Base-by-base conservation (phyloP, 2,113 vertebrate species). In the Neopipo cinnamomea region DNA sequence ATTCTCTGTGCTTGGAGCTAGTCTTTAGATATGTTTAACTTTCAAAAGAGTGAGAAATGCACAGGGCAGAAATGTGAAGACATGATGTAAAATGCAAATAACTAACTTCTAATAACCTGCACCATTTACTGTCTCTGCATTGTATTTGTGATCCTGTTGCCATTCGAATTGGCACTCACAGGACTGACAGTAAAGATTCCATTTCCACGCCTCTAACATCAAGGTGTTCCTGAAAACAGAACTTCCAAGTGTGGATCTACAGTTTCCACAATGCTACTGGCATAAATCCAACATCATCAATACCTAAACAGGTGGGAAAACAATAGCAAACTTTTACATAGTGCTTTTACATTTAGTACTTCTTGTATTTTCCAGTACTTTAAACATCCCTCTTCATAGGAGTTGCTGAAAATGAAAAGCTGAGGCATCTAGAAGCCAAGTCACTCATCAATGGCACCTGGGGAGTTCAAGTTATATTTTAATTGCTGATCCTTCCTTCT, bases 371-470 rank as follows among this genome's bases (percentile, higher is more conserved):
- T 44, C 21, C 16, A 35, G 46, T 90, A 50, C 39, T 63, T 63
- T 42, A 61, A 77, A 17, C 20, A 31, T 61, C 7, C 17, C 5
- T 61, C 28, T 82, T 78, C 1, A 8, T 24, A 52, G 8, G 6
- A 11, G 39, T 59, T 55, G 17, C 4, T 55, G 55, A 65, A 80
- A 50, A 15, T 23, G 13, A 63, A 86, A 58, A 80, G 20, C 53
- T 63, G 70, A 81, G 35, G 11, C 8, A 35, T 24, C 23, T 65
- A 37, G 65, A 65, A 74, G 22, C 15, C 9, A 33, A 25, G 15
- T 15, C 8, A 10, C 9, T 65, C 1, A 1, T 59, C 41, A 56
- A 7, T 30, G 33, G 23, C 47, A 50, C 6, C 5, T 1, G 2
- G 20, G 27, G 21, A 56, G 8, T 84, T 30, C 17, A 67, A 23